Evolutionary conservation across 2,113 vertebrate species (phyloP), one percentile per base, ranked within the genome.

Genomic region (Theristicus caerulescens): DNA sequence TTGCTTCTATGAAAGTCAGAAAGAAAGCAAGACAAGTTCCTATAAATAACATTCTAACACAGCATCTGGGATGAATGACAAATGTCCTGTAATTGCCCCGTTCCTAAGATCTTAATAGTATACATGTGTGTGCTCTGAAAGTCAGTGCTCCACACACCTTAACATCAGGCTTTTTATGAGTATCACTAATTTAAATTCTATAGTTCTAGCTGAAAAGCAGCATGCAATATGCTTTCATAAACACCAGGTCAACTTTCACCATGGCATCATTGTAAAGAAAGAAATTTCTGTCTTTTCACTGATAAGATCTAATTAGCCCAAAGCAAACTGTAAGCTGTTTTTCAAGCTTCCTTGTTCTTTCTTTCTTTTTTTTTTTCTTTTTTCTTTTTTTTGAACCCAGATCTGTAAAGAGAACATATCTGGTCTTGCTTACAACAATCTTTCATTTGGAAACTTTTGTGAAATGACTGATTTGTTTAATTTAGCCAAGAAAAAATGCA

Each of bases 261-360:
- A 54, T 46, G 80, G 82, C 86, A 73, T 74, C 87, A 83, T 26
- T 86, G 46, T 24, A 46, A 86, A 92, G 91, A 96, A 96, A 92
- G 86, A 97, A 74, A 67, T 49, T 29, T 47, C 79, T 82, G 82
- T 58, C 59, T 82, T 86, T 79, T 78, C 66, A 27, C 67, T 61
- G 97, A 97, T 94, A 97, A 97, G 80, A 96, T 95, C 62, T 61
- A 91, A 91, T 92, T 95, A 94, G 96, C 97, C 93, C 80, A 58
- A 55, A 97, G 97, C 93, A 94, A 90, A 31, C 11, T 86, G 21
- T 46, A 95, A 96, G 90, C 26, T 94, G 76, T 79, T 97, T 93
- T 80, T 78, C 78, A 95, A 76, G 87, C 91, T 94, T 95, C 78
- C 74, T 87, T 89, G 61, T 79, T 87, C 11, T 82, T 78, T 83